A percentile compares a stretch with the other conserved stretches of the same genome.
phyloP scores from a whole-genome alignment of 2,113 vertebrate genomes.

The Poicephalus gulielmi region DNA sequence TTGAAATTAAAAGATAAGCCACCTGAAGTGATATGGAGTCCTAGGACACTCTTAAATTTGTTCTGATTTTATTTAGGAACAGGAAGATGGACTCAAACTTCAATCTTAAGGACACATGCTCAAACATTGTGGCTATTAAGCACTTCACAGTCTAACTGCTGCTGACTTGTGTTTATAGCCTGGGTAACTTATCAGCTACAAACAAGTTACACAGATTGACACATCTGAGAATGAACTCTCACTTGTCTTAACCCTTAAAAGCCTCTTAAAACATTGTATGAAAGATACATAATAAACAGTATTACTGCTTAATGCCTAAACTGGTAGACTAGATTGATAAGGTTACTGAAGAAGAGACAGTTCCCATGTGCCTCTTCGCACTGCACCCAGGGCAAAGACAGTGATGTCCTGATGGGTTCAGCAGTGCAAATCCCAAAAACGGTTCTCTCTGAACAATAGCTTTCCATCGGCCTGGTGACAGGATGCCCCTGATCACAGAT shows the following conservation, averaged over 20 bases:
- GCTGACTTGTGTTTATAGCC: neutral
- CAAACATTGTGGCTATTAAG: neutral
- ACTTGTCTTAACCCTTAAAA: neutral
- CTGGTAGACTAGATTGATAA: neutral
- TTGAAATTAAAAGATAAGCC: neutral
- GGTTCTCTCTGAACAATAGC: neutral
- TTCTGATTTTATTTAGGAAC: neutral
- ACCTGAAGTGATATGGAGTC: neutral
- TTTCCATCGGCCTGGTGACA: neutral
- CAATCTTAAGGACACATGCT: neutral
- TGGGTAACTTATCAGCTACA: neutral
- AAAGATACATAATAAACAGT: neutral
- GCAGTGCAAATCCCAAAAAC: neutral
- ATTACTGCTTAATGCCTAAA: neutral
- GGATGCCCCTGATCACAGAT: neutral
- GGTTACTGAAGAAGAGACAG: neutral
- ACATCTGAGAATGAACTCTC: neutral
- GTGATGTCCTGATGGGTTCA: rapidly evolving
- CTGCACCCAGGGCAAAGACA: neutral
- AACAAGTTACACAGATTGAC: neutral
- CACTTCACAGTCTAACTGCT: neutral
- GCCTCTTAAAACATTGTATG: neutral
- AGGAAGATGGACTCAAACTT: neutral
- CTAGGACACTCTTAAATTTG: neutral
- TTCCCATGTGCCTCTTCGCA: neutral